Conservation (phyloP, 1,140 invertebrate genomes). For the Meloidogyne floridensis region DNA sequence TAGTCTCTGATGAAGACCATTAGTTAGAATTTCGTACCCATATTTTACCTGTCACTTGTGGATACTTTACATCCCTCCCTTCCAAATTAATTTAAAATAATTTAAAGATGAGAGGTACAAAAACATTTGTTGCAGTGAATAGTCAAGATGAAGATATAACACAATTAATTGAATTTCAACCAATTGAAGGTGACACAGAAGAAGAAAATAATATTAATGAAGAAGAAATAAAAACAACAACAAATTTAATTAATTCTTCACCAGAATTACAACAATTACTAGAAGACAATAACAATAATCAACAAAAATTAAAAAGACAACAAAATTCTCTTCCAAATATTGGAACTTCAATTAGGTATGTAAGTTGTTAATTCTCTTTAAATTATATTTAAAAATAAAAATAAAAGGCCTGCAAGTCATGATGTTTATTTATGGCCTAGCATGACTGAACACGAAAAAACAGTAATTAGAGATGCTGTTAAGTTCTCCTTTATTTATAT, state of each 20-base stretch:
- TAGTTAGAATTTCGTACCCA: too few relatives aligned
- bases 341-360: slow-evolving; percentile 8
- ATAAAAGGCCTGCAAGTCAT: slow-evolving; percentile 45
- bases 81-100: neutral
- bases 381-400: neutral
- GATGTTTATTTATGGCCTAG: slow-evolving; percentile 57
- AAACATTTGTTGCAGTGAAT: slow-evolving; percentile 7
- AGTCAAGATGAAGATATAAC: neutral
- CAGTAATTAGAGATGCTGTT: slow-evolving; percentile 14
- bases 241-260: neutral
- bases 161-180: neutral
- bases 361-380: neutral
- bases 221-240: too few relatives aligned
- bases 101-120: neutral
- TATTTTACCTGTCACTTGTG: too few relatives aligned
- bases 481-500: neutral
- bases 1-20: too few relatives aligned
- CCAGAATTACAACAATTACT: neutral
- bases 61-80: too few relatives aligned
- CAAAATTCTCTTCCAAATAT: neutral
- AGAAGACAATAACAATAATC: neutral
- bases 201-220: neutral
- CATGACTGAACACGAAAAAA: neutral
- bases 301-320: neutral
- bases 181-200: neutral